Conservation (phyloP, 2,888 invertebrate species). For the Lasioglossum leucozonium region DNA sequence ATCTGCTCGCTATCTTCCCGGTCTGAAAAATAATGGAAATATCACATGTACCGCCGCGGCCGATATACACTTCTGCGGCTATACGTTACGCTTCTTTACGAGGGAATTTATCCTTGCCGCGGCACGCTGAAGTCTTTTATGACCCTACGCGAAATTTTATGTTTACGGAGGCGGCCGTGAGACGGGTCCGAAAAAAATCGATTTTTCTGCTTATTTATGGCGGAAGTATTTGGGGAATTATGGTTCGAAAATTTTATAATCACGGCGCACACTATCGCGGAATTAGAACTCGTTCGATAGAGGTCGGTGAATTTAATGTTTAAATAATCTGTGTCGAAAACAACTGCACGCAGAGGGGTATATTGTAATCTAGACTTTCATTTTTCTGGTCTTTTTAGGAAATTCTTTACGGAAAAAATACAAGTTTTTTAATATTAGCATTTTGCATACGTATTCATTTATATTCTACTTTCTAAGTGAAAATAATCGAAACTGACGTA, state of each 20-base stretch:
- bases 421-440: no score
- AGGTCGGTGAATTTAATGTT: no score
- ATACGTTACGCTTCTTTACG: neutral
- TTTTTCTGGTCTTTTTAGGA: no score
- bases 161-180: neutral
- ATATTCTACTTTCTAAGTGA: no score
- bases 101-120: neutral
- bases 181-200: neutral
- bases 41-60: neutral
- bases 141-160: neutral
- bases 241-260: neutral
- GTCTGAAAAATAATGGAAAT: conserved; percentile 7
- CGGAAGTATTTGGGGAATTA: neutral
- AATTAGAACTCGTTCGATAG: no score
- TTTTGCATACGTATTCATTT: no score
- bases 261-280: neutral
- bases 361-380: no score
- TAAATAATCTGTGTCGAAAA: no score
- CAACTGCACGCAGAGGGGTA: no score
- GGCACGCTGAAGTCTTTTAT: neutral
- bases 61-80: neutral
- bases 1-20: neutral
- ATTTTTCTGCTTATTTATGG: neutral
- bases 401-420: no score
- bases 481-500: no score